Percentiles rank a stretch among this genome's conserved stretches.
phyloP scores from a whole-genome alignment of 2,888 invertebrate species.

The Iselma pallidipennis region DNA sequence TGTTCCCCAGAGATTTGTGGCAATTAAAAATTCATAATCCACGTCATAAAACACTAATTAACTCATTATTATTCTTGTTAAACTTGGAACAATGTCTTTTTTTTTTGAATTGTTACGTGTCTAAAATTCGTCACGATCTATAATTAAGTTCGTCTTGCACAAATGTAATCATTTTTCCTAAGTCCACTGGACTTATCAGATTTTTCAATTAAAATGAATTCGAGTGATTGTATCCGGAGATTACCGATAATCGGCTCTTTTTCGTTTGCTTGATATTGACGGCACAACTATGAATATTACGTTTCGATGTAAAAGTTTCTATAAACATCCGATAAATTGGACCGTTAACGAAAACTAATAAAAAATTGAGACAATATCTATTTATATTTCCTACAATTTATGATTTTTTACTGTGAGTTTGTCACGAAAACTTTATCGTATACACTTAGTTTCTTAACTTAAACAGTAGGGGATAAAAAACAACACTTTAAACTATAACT shows the following conservation, averaged over 20 bases:
- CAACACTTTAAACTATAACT: neutral
- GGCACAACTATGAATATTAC: too few relatives aligned
- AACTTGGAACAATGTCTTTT: neutral
- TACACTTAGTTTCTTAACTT: too few relatives aligned
- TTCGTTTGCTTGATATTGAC: too few relatives aligned
- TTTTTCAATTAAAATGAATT: too few relatives aligned
- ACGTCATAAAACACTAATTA: neutral
- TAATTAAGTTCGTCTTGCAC: neutral
- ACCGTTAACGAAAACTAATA: neutral
- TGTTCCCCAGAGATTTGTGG: neutral
- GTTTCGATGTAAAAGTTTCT: neutral
- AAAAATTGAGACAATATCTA: neutral
- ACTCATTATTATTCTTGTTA: conserved; percentile 2
- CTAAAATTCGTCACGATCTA: neutral
- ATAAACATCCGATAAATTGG: neutral
- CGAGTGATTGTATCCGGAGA: too few relatives aligned
- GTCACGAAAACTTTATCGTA: neutral
- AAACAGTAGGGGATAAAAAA: too few relatives aligned
- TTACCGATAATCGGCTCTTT: too few relatives aligned
- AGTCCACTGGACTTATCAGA: too few relatives aligned
- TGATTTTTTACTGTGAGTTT: too few relatives aligned
- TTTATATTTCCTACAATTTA: neutral
- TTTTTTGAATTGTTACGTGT: neutral
- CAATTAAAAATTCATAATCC: conserved; percentile 1
- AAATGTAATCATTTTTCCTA: too few relatives aligned